Conservation (phyloP, 2,888 invertebrate genomes). For the Eristalis pertinax region DNA sequence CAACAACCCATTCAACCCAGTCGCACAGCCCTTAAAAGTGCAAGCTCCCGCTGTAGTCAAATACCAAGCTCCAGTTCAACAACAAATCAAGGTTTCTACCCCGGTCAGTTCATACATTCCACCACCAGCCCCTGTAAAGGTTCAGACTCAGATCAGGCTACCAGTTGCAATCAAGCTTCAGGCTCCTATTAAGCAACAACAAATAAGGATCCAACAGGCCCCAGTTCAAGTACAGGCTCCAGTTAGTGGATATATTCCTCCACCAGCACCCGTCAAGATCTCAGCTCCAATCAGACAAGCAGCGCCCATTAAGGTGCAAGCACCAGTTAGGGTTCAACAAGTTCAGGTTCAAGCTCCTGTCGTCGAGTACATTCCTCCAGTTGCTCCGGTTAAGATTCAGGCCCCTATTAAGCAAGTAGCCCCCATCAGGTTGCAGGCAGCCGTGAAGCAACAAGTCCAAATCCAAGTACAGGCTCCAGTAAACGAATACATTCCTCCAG, state of each 20-base stretch:
- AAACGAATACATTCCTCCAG: not conserved
- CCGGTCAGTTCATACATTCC: conserved; percentile 1
- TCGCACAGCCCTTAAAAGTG: not conserved
- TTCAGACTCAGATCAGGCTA: conserved; percentile 5
- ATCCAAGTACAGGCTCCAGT: conserved; percentile 1
- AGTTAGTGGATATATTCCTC: conserved; percentile 8
- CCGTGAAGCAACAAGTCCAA: not conserved
- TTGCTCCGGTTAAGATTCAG: conserved; percentile 18
- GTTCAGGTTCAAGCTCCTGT: not conserved
- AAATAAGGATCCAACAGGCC: conserved; percentile 5
- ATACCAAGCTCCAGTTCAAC: conserved; percentile 10
- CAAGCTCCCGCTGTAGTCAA: conserved; percentile 21
- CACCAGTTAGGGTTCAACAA: conserved; percentile 13
- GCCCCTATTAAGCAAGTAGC: not conserved
- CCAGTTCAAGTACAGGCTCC: conserved; percentile 4
- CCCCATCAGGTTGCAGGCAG: not conserved
- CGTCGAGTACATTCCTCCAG: not conserved
- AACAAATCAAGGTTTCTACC: not conserved
- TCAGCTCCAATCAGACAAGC: not conserved
- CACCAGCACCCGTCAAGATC: conserved; percentile 8
- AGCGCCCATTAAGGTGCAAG: not conserved
- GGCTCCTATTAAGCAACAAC: conserved; percentile 15
- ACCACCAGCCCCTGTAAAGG: conserved; percentile 4
- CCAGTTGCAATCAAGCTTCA: not conserved
- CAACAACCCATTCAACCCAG: conserved; percentile 21